These are phyloP conservation scores for Heteromormyrus szaboi DNA, from an alignment of 2,797 vertebrate genomes.

Conservation along the genomic window DNA sequence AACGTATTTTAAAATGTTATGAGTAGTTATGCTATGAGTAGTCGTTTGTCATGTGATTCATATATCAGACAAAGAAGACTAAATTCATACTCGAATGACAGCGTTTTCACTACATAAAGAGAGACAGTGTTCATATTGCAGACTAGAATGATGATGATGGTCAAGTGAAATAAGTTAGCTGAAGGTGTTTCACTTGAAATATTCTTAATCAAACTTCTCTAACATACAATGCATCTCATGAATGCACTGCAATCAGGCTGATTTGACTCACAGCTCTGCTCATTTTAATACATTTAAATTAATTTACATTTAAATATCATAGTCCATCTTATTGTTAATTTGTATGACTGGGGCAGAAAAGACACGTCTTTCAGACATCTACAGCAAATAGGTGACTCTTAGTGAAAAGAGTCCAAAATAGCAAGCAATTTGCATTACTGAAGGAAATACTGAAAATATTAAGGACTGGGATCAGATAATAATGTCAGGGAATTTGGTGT, in stretches of 20 bases:
- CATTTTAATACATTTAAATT: conserved; percentile 63
- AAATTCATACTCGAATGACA: background rate
- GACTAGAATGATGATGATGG: conserved; percentile 28
- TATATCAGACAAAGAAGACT: background rate
- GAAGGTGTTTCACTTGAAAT: conserved; percentile 34
- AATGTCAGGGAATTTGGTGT: background rate
- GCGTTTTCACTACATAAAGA: background rate
- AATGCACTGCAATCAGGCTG: conserved; percentile 51
- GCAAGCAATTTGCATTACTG: conserved; percentile 20
- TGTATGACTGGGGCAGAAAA: conserved; percentile 41
- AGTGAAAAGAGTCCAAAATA: conserved; percentile 26
- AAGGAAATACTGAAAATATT: background rate
- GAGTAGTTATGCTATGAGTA: background rate
- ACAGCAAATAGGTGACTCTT: conserved; percentile 34
- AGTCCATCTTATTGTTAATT: conserved; percentile 45
- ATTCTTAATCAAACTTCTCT: conserved; percentile 16
- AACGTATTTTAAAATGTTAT: background rate
- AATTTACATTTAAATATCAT: conserved; percentile 58
- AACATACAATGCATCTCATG: conserved; percentile 35
- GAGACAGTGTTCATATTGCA: conserved; percentile 4
- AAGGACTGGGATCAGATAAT: background rate
- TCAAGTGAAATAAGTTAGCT: conserved; percentile 30
- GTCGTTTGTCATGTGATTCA: background rate
- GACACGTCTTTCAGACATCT: conserved; percentile 29
- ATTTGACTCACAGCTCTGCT: conserved; percentile 45